Conservation (phyloP, 1,140 invertebrate species). For the Microplitis mediator region DNA sequence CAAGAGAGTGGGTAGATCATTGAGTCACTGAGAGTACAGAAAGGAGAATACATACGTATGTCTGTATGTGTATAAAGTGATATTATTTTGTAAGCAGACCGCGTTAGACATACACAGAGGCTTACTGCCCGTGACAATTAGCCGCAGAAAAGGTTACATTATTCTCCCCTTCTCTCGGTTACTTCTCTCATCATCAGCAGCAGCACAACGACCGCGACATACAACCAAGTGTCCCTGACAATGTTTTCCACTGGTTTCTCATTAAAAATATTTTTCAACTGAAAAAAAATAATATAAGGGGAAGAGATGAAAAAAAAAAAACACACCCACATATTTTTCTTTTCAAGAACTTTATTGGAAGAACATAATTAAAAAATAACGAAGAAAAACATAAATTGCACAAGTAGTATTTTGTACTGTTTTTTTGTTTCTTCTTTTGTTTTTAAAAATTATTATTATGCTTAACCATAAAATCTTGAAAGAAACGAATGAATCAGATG, state of each 20-base stretch:
- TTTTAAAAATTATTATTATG: too few relatives aligned
- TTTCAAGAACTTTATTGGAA: neutral
- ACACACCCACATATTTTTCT: neutral
- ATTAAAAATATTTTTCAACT: conserved; percentile 13
- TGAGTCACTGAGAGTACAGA: too few relatives aligned
- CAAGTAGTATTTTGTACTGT: neutral
- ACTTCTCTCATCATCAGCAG: neutral
- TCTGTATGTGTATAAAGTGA: too few relatives aligned
- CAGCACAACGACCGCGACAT: conserved; percentile 15
- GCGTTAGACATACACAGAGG: neutral
- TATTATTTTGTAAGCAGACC: too few relatives aligned
- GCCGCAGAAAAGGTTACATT: conserved; percentile 3
- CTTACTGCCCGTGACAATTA: conserved; percentile 20
- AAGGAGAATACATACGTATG: too few relatives aligned
- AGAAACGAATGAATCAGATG: neutral
- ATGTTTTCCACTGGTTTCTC: conserved; percentile 15
- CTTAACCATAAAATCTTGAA: too few relatives aligned
- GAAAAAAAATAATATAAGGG: neutral
- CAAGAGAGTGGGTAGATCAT: too few relatives aligned
- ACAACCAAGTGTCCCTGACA: conserved; percentile 14
- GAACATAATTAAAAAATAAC: neutral
- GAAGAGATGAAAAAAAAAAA: too few relatives aligned
- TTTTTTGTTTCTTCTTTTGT: too few relatives aligned
- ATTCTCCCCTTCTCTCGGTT: neutral
- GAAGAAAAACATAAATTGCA: neutral